Conservation (phyloP, 2,888 invertebrate species). For the Schizotus pectinicornis region DNA sequence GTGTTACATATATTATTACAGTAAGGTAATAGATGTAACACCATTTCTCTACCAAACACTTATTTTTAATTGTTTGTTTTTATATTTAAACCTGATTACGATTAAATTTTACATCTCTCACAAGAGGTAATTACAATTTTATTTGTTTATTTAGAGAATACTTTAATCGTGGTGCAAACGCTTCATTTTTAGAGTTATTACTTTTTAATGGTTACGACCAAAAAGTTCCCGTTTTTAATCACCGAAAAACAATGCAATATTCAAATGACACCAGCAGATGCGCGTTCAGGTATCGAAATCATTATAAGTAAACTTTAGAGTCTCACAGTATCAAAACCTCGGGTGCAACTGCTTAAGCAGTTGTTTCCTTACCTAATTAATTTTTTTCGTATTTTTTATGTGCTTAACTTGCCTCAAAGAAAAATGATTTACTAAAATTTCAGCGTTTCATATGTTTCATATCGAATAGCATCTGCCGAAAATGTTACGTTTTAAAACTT, state of each 20-base stretch:
- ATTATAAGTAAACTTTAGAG: constrained; percentile 29
- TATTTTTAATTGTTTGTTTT: constrained; percentile 27
- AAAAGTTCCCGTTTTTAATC: constrained; percentile 2
- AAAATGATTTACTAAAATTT: constrained; percentile 17
- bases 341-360: constrained; percentile 24
- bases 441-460: constrained; percentile 12
- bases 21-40: too few species aligned
- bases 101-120: constrained; percentile 29
- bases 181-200: constrained; percentile 29
- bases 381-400: constrained; percentile 26
- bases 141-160: constrained; percentile 28
- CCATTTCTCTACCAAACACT: constrained; percentile 4
- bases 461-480: constrained; percentile 17
- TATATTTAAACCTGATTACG: constrained; percentile 22
- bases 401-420: constrained; percentile 19
- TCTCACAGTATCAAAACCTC: constrained; percentile 24
- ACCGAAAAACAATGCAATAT: constrained; percentile 7
- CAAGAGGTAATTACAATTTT: constrained; percentile 31
- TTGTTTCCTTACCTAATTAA: constrained; percentile 29
- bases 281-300: constrained; percentile 21
- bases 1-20: too few species aligned
- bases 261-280: constrained; percentile 28
- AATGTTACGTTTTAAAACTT: constrained; percentile 22
- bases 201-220: constrained; percentile 19
- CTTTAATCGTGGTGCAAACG: constrained; percentile 26